Evolutionary conservation across 2,113 vertebrate species (phyloP).

Genomic region (Sceloporus undulatus): DNA sequence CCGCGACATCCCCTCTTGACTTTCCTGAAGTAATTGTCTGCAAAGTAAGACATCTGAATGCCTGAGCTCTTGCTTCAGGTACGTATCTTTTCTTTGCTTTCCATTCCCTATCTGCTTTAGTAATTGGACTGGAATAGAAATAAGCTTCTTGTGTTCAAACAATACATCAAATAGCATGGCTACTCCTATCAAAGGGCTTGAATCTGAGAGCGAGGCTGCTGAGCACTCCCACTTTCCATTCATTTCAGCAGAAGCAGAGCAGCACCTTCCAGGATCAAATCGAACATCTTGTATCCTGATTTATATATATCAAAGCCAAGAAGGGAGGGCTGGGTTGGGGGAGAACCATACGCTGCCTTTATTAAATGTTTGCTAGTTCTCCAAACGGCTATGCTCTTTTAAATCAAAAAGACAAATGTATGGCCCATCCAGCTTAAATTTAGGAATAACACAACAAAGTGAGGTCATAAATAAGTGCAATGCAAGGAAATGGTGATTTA

Average conservation of each 20-base stretch:
- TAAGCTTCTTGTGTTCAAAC: conserved; percentile 35
- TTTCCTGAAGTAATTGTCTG: conserved; percentile 41
- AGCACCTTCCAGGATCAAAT: conserved; percentile 10
- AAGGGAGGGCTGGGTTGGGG: background rate
- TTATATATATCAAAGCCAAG: conserved; percentile 29
- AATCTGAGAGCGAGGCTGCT: conserved; percentile 28
- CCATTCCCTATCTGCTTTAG: conserved; percentile 40
- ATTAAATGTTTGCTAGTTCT: conserved; percentile 46
- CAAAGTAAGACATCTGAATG: conserved; percentile 35
- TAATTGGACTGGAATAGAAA: conserved; percentile 24
- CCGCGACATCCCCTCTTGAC: conserved; percentile 24
- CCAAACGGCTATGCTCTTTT: conserved; percentile 28
- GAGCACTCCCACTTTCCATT: conserved; percentile 17
- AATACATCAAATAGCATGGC: conserved; percentile 25
- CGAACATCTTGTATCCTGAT: conserved; percentile 36
- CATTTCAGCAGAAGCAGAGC: conserved; percentile 20
- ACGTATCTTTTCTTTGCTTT: conserved; percentile 44
- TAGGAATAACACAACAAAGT: conserved; percentile 28
- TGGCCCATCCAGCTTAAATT: conserved; percentile 11
- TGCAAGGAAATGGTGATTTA: conserved; percentile 26
- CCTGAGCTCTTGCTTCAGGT: conserved; percentile 44
- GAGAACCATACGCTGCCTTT: conserved; percentile 30
- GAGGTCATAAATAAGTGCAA: conserved; percentile 32
- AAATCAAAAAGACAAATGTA: conserved; percentile 32
- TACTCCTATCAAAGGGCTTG: background rate